Base-by-base conservation (phyloP, 1,140 invertebrate genomes). In the Ladona fulva region DNA sequence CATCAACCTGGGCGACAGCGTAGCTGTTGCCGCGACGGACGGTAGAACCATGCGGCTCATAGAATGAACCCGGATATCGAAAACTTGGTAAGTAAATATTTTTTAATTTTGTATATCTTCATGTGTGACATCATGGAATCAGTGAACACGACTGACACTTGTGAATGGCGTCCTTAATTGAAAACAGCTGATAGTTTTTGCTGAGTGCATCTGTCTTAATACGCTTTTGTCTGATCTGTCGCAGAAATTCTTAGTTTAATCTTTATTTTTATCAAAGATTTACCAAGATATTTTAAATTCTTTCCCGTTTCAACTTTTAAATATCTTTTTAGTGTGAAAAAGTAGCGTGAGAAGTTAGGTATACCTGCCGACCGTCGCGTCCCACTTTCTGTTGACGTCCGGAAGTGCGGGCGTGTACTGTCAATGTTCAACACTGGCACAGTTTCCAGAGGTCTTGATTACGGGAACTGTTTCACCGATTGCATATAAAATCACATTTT, bases 391-490 rank as follows among this genome's bases (percentile, higher is more conserved):
- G 14, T 66, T 16, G 16, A 19, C n/a, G 52, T 66, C 52, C 52
- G 52, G 52, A 66, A 66, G 52, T 66, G 52, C 52, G 52, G 52
- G 52, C 52, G 52, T 66, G 52, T 66, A 19, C 52, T 66, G 52
- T 66, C 52, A 66, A 22, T 66, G 52, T 66, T 66, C 52, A 66
- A 66, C 52, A 66, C n/a, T 66, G n/a, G 52, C 52, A 66, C 52
- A 22, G n/a, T 66, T 66, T 66, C 52, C 52, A 66, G 14, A 66
- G 52, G 52, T 22, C 52, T 22, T 66, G 52, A 66, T 66, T 66
- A 66, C 52, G 52, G 52, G 52, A 66, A 66, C 52, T 66, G 52
- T 22, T 22, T 19, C 52, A 19, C 16, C 14, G 52, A 66, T 66
- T 66, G 52, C n/a, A 37, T 37, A 37, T 37, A 37, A 37, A 37